Base-by-base conservation (phyloP, 1,140 invertebrate species). In the Ceratosolen solmsi region DNA sequence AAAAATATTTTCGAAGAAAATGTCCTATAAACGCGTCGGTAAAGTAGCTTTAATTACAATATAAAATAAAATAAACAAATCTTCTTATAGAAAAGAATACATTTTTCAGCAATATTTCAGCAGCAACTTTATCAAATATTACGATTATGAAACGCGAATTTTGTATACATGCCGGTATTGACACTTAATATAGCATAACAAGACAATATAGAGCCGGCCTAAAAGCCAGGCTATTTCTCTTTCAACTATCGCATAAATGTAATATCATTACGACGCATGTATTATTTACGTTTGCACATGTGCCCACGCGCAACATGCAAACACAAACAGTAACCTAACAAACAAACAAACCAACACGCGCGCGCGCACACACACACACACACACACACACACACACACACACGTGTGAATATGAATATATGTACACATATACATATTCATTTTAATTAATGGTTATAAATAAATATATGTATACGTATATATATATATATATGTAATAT, bases 141-240 rank as follows among this genome's bases (percentile, higher is more conserved):
- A 71, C 73, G 46, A 78, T 79, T 60, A 65, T 75, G 79, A 85
- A 84, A 86, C 82, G 54, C 78, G 49, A 15, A 60, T 56, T 80
- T 60, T 46, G 20, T 72, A 72, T 38, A 78, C 27, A 65, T 86
- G 82, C 77, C 82, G 84, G 65, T 81, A 87, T 82, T 86, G 81
- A 87, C 85, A 86, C 80, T 83, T 76, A 85, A 77, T 86, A 82
- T 68, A 73, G 84, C 84, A 86, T 82, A 86, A 86, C 80, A 51
- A 49, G 25, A 87, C 83, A 84, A 76, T 70, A 65, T 68, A 81
- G 80, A 82, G 84, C 77, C 82, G 83, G 83, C 82, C n/a, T 80
- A 73, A 68, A 72, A 78, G 38, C 41, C 49, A 54, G 71, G 13
- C 60, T 11, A 8, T 27, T 70, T 49, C 51, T 46, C 41, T 49